These are phyloP conservation scores for Macrotus californicus DNA, from an alignment of 2,113 vertebrate genomes.

Conservation along the genomic window DNA sequence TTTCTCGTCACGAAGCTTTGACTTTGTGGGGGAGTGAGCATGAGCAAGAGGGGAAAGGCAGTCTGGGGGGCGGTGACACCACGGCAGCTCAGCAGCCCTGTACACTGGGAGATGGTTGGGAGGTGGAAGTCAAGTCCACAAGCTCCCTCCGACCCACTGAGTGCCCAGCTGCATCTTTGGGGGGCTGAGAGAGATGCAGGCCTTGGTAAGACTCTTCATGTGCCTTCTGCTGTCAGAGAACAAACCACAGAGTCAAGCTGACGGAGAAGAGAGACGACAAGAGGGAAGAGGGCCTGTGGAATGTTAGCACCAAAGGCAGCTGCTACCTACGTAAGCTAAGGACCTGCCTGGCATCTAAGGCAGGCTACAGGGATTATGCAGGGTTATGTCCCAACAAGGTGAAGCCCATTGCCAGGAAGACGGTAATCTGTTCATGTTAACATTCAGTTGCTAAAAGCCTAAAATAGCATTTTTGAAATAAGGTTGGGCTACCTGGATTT, in stretches of 20 bases:
- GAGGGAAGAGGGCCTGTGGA: neutral
- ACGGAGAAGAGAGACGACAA: neutral
- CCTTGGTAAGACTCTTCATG: neutral
- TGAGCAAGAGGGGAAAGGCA: neutral
- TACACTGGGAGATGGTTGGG: neutral
- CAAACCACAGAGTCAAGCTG: neutral
- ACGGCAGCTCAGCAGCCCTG: neutral
- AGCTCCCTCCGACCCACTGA: neutral
- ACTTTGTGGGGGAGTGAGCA: neutral
- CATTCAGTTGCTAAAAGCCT: conserved; percentile 9
- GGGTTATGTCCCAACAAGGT: neutral
- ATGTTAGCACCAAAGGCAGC: neutral
- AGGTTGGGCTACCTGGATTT: neutral
- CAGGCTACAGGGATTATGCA: neutral
- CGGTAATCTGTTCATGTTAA: conserved; percentile 7
- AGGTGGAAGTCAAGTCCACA: neutral
- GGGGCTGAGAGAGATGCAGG: neutral
- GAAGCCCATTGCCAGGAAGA: neutral
- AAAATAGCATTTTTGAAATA: conserved; percentile 39
- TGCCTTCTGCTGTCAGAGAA: neutral
- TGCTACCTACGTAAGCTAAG: neutral
- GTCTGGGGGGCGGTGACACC: neutral
- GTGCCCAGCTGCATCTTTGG: neutral
- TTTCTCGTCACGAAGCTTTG: neutral
- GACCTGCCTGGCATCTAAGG: neutral